phyloP scores from a whole-genome alignment of 2,888 invertebrate genomes.

The Girardia tigrina region DNA sequence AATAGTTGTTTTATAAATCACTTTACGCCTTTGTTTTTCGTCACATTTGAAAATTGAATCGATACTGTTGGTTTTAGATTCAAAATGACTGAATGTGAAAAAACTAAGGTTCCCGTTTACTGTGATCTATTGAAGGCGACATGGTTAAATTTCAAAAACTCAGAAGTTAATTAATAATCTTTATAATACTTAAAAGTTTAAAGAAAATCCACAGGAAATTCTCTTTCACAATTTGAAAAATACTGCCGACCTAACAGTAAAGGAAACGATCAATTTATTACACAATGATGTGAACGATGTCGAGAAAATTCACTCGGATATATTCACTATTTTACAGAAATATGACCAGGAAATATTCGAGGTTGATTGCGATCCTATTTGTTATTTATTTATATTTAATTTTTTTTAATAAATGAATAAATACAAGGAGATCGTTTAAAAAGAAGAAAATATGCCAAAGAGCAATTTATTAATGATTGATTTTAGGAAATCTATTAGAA shows the following conservation, averaged over 20 bases:
- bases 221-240: not conserved
- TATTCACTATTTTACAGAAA: too few species aligned
- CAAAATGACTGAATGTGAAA: not conserved
- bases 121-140: not conserved
- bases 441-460: too few species aligned
- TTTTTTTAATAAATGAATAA: too few species aligned
- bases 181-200: not conserved
- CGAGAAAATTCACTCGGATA: not conserved
- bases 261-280: not conserved
- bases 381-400: too few species aligned
- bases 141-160: not conserved
- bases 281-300: not conserved
- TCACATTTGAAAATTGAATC: not conserved
- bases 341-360: too few species aligned
- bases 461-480: too few species aligned
- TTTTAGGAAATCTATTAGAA: too few species aligned
- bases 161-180: not conserved
- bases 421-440: too few species aligned
- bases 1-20: too few species aligned
- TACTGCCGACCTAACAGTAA: not conserved
- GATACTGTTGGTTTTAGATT: not conserved
- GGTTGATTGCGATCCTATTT: too few species aligned
- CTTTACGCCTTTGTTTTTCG: too few species aligned
- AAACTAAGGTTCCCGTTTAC: not conserved
- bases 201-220: not conserved